Evolutionary conservation across 2,888 invertebrate species (phyloP), one percentile per base, ranked within the genome.

Genomic region (Amiota minor): DNA sequence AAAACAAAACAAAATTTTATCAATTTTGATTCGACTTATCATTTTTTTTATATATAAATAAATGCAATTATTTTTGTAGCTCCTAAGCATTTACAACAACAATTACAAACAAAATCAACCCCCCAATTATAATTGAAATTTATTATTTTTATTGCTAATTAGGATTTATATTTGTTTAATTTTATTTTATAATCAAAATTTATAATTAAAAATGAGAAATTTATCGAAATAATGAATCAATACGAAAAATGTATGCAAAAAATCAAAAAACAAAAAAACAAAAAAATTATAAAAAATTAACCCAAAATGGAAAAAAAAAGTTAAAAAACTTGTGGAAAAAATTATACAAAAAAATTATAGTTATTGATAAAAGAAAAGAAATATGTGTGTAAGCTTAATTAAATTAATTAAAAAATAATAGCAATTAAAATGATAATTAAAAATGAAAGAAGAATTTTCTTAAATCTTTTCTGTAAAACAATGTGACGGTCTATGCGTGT

Each of bases 361-460:
- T 65, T 65, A 65, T 65, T 65, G 47, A 65, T 59, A 59, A 12
- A 35, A 59, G 23, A 56, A 12, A 18, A 56, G 16, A 59, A 20
- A 65, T 47, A 18, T 62, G 62, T 35, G 45, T 12, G n/a, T 65
- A 65, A 65, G 18, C 65, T 65, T 65, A 65, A 65, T 47, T 46
- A 35, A 35, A 35, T 35, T 35, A 47, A 64, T 18, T 49, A 45
- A 65, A 47, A 10, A 64, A 47, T 65, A 65, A 46, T 65, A 16
- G 9, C 35, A 45, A 62, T 45, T 45, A 62, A 16, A 20, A 35
- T 35, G 6, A 35, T 20, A 16, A 18, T 16, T 11, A 45, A 45
- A 47, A 14, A 64, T 46, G 46, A 64, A 64, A 16, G 20, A 61
- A 20, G 18, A 62, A n/a, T 45, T 35, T 35, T 62, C 14, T 23